phyloP scores from a whole-genome alignment of 2,888 invertebrate genomes.

The Nomada goodeniana region DNA sequence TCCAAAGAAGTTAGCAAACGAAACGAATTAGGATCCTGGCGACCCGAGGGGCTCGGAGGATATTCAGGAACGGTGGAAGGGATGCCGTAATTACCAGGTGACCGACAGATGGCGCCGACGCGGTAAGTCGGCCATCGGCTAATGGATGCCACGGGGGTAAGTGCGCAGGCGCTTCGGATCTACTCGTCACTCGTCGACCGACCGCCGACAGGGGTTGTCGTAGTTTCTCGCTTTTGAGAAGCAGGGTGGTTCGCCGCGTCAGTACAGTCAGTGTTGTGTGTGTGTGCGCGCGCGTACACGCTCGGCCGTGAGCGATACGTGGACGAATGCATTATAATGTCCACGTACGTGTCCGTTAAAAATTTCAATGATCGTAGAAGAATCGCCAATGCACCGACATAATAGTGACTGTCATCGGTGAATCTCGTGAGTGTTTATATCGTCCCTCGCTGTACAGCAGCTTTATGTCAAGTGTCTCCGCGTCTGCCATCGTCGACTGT shows the following conservation, averaged over 20 bases:
- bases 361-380: conserved; percentile 62
- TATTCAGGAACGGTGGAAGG: not conserved
- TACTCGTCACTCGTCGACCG: conserved; percentile 60
- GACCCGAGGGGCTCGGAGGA: conserved; percentile 21
- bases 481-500: conserved; percentile 34
- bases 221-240: conserved; percentile 33
- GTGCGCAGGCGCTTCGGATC: conserved; percentile 62
- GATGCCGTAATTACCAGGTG: conserved; percentile 49
- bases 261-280: conserved; percentile 35
- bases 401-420: conserved; percentile 43
- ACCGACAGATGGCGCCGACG: conserved; percentile 46
- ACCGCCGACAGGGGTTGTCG: conserved; percentile 54
- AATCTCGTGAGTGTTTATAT: conserved; percentile 6
- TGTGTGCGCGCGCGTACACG: conserved; percentile 43
- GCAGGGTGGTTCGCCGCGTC: conserved; percentile 43
- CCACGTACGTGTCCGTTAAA: conserved; percentile 67
- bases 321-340: conserved; percentile 77
- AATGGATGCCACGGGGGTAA: conserved; percentile 27
- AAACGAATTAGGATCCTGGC: conserved; percentile 29
- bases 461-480: conserved; percentile 26
- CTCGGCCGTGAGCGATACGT: conserved; percentile 56
- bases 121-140: conserved; percentile 36
- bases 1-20: conserved; percentile 2
- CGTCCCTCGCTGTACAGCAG: not conserved
- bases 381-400: conserved; percentile 57